Conservation (phyloP, 2,888 invertebrate species). For the Volucella inanis region DNA sequence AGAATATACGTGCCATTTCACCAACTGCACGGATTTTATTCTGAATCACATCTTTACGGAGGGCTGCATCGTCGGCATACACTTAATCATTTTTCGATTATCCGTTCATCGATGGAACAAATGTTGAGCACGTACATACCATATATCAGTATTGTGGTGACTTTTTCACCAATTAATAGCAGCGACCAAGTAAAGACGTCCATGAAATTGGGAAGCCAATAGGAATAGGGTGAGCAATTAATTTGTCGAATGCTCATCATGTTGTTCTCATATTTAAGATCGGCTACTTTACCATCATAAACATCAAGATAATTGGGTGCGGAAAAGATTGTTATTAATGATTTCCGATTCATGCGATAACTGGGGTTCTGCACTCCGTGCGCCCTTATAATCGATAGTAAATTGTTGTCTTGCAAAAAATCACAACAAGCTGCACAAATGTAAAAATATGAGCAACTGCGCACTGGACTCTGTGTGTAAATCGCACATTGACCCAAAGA, state of each 20-base stretch:
- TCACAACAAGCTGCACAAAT: too few species aligned
- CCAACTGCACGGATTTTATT: conserved; percentile 99
- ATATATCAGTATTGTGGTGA: conserved; percentile 99
- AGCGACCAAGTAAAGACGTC: conserved; percentile 99
- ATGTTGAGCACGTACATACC: conserved; percentile 99
- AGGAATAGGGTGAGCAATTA: conserved; percentile 99
- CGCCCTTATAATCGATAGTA: conserved; percentile 99
- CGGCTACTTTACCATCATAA: conserved; percentile 99
- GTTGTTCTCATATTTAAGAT: conserved; percentile 99
- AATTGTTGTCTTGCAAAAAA: conserved; percentile 99
- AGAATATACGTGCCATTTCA: conserved; percentile 99
- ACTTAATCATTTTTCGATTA: conserved; percentile 89
- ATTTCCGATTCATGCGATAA: conserved; percentile 99
- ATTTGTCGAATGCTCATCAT: conserved; percentile 99
- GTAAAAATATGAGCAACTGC: too few species aligned
- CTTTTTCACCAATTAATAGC: conserved; percentile 99
- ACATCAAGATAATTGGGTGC: conserved; percentile 99
- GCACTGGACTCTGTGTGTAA: too few species aligned
- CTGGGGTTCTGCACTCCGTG: conserved; percentile 99
- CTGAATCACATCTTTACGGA: conserved; percentile 99
- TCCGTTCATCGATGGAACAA: conserved; percentile 99
- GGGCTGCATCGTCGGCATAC: conserved; percentile 92
- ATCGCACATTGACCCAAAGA: conserved; percentile 99
- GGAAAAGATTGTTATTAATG: conserved; percentile 99
- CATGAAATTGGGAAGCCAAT: conserved; percentile 99